Evolutionary conservation across 2,888 invertebrate genomes (phyloP).

Genomic region (Caenorhabditis drosophilae): DNA sequence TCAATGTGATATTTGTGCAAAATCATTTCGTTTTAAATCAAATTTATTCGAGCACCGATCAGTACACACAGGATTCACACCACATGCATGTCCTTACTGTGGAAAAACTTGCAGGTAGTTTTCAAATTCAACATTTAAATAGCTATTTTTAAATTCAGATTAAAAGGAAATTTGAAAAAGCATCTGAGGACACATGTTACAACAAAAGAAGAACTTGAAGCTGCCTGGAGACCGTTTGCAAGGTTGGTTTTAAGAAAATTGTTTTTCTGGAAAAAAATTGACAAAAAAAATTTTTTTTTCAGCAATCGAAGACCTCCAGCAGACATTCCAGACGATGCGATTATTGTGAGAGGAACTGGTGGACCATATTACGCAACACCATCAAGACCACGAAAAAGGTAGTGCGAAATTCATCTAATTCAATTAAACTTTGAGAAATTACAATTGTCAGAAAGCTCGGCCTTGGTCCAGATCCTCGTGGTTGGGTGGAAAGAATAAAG

Average conservation of each 20-base stretch:
- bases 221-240: slow-evolving; percentile 69
- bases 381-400: slow-evolving; percentile 46
- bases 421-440: background rate
- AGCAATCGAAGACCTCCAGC: slow-evolving; percentile 67
- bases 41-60: slow-evolving; percentile 69
- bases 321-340: slow-evolving; percentile 67
- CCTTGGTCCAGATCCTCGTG: slow-evolving; percentile 53
- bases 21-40: slow-evolving; percentile 67
- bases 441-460: slow-evolving; percentile 52
- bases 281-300: too few species aligned
- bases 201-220: slow-evolving; percentile 68
- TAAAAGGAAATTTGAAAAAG: slow-evolving; percentile 68
- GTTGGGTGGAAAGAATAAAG: slow-evolving; percentile 61
- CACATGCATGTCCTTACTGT: slow-evolving; percentile 67
- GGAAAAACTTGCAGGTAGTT: slow-evolving; percentile 67
- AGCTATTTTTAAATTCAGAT: slow-evolving; percentile 17
- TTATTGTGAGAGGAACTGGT: slow-evolving; percentile 61
- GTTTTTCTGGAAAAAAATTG: too few species aligned
- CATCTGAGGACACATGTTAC: slow-evolving; percentile 68
- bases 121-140: background rate
- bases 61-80: slow-evolving; percentile 66
- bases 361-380: slow-evolving; percentile 58
- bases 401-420: too few species aligned
- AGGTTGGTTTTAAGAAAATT: too few species aligned
- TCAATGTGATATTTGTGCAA: slow-evolving; percentile 68